Base-by-base conservation (phyloP, 2,888 invertebrate genomes). In the Fragum whitleyi region DNA sequence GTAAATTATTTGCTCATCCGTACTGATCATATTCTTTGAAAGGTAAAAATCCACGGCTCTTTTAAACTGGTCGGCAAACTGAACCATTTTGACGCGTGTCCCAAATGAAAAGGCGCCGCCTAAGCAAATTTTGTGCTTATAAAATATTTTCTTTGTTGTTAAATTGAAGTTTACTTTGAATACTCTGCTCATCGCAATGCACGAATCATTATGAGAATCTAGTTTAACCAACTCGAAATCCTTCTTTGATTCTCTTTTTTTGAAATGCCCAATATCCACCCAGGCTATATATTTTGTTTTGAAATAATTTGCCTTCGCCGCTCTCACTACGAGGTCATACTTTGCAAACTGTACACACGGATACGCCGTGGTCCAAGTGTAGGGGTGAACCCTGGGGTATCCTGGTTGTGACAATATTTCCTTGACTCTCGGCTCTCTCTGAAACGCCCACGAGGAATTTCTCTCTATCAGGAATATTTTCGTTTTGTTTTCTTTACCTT, bases 231-330 rank as follows among this genome's bases (percentile, higher is more conserved):
- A 36, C 53, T 67, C 55, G 74, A 89, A 90, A 21, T 29, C 53
- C 3, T 75, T 67, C 0, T 78, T 73, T 16, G 77, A 57, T 0
- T 73, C 19, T 19, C 76, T 69, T 39, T 87, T 61, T 16, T 88
- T 77, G 62, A 88, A 89, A 79, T 87, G 88, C 14, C 89, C 90
- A 11, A 89, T 76, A 74, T 90, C 90, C 0, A 90, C 26, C 90
- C 90, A 90, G 42, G 87, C 81, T 57, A 85, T 86, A 76, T 81
- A 88, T 32, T 78, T 79, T 9, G 84, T 78, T 2, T 73, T 51
- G 73, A 89, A 89, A 57, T 70, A 68, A 21, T 86, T 74, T 16
- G 76, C 65, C 1, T 65, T 42, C 2, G 87, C 79, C 5, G 88
- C 84, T 5, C 81, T 42, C 21, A 78, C 70, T 7, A 87, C 67